Evolutionary conservation across 2,888 invertebrate species (phyloP).

Genomic region (Drosophila subquinaria): DNA sequence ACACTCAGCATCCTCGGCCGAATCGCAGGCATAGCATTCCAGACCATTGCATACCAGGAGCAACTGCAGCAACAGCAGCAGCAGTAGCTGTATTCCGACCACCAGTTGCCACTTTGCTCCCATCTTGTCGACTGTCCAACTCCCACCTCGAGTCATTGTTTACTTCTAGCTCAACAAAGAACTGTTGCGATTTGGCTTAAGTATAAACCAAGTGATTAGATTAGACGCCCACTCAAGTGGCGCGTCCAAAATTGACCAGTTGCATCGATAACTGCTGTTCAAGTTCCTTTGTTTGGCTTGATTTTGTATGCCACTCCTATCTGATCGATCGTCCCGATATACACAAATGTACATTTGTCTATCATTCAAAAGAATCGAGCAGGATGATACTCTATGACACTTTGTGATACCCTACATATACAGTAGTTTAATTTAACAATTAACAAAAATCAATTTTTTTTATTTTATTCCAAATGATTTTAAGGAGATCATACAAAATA

Average conservation of each 20-base stretch:
- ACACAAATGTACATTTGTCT: not conserved
- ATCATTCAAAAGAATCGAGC: not conserved
- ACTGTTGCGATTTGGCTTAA: conserved; percentile 7
- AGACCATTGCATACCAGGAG: conserved; percentile 30
- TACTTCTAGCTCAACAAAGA: conserved; percentile 31
- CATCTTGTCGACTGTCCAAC: conserved; percentile 20
- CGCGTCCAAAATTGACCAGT: conserved; percentile 21
- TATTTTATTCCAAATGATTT: no score
- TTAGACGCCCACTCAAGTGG: conserved; percentile 55
- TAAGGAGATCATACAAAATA: no score
- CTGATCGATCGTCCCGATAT: conserved; percentile 4
- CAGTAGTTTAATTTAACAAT: not conserved
- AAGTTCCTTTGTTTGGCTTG: conserved; percentile 36
- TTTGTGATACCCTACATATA: not conserved
- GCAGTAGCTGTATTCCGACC: conserved; percentile 15
- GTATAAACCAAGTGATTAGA: conserved; percentile 50
- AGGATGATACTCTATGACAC: not conserved
- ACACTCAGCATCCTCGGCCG: conserved; percentile 74
- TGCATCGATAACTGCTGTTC: conserved; percentile 21
- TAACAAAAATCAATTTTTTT: no score
- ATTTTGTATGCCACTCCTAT: conserved; percentile 7
- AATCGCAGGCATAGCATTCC: conserved; percentile 81
- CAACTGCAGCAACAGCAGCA: conserved; percentile 8
- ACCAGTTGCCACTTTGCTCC: conserved; percentile 10
- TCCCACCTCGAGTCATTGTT: conserved; percentile 3